Conservation (phyloP, 92 coral and sea anemone genomes). For the Siderastrea radians region DNA sequence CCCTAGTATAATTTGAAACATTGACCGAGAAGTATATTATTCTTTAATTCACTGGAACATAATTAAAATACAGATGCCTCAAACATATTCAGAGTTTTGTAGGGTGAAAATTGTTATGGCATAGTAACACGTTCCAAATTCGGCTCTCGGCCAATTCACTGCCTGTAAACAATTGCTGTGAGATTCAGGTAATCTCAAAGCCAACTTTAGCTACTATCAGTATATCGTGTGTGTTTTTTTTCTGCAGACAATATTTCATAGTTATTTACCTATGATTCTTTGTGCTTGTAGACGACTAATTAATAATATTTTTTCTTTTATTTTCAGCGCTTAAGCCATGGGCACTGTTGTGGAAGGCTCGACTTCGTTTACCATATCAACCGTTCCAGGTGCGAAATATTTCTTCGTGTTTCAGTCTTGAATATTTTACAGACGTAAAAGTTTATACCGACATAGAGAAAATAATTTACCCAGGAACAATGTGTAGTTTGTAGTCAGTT, state of each 20-base stretch:
- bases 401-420: not conserved
- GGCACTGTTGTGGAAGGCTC: slow-evolving; percentile 45
- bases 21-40: not conserved
- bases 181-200: no score
- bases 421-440: not conserved
- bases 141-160: slow-evolving; percentile 10
- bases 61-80: not conserved
- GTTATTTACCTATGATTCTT: not conserved
- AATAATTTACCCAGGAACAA: not conserved
- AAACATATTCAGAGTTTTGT: not conserved
- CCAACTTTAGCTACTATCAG: not conserved
- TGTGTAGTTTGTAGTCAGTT: not conserved
- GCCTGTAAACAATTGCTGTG: no score
- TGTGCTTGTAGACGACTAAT: not conserved
- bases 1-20: not conserved
- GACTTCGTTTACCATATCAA: slow-evolving; percentile 38
- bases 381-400: slow-evolving; percentile 47
- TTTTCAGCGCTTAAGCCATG: slow-evolving; percentile 10
- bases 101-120: not conserved
- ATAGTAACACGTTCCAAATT: not conserved
- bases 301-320: not conserved
- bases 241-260: not conserved
- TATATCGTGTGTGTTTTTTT: not conserved
- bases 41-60: not conserved
- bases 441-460: no score